These are phyloP conservation scores for Echeneis naucrates DNA, from an alignment of 2,797 vertebrate genomes.

Conservation along the genomic window DNA sequence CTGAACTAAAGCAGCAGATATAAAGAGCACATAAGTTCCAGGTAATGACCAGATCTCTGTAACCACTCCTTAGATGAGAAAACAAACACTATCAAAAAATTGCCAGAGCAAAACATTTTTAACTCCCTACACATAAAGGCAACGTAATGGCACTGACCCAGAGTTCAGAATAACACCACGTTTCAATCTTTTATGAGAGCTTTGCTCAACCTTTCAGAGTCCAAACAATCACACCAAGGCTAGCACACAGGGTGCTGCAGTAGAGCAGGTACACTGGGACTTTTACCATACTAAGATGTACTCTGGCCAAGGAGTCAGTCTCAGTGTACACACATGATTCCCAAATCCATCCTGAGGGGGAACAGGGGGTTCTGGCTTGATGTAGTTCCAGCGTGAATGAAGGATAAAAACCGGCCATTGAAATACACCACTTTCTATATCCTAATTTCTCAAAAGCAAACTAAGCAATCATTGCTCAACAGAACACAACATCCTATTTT, in stretches of 20 bases:
- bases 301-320: constrained; percentile 10
- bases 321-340: constrained; percentile 18
- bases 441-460: constrained; percentile 24
- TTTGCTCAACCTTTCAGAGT: constrained; percentile 30
- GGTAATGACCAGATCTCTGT: constrained; percentile 47
- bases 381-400: neutral
- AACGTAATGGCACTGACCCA: constrained; percentile 7
- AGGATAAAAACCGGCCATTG: constrained; percentile 6
- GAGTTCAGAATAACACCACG: constrained; percentile 11
- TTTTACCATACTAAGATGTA: neutral
- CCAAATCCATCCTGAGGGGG: neutral
- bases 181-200: constrained; percentile 32
- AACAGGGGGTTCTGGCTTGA: constrained; percentile 2
- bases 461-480: constrained; percentile 3
- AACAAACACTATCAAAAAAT: constrained; percentile 30
- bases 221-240: constrained; percentile 1
- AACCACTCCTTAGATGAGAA: constrained; percentile 36
- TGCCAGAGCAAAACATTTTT: constrained; percentile 20
- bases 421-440: constrained; percentile 7
- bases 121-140: constrained; percentile 23
- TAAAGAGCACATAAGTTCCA: constrained; percentile 47
- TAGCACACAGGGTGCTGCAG: neutral
- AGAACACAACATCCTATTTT: constrained; percentile 8
- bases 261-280: neutral
- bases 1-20: constrained; percentile 1